A percentile compares a stretch with the other conserved stretches of the same genome.
Conservation (phyloP, 2,797 vertebrate genomes). For the Sternotherus odoratus region DNA sequence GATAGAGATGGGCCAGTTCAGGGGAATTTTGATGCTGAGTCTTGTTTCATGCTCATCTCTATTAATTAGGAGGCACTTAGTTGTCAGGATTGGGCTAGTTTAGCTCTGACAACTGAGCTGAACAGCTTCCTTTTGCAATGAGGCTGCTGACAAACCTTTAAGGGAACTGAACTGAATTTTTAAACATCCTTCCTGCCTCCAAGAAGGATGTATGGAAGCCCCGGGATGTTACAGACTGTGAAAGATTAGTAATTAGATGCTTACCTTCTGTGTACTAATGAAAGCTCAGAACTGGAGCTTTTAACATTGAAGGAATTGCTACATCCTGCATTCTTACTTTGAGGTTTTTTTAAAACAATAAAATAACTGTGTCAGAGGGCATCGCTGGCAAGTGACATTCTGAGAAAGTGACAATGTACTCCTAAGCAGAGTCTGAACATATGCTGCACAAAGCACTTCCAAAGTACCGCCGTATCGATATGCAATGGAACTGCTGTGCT, state of each 20-base stretch:
- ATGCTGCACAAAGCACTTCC: neutral
- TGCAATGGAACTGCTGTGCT: rapidly evolving
- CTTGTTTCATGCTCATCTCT: neutral
- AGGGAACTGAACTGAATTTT: constrained; percentile 71
- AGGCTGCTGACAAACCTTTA: constrained; percentile 70
- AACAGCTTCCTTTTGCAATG: constrained; percentile 43
- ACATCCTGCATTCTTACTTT: constrained; percentile 51
- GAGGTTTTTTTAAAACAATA: constrained; percentile 45
- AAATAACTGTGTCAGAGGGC: constrained; percentile 54
- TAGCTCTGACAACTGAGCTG: constrained; percentile 40
- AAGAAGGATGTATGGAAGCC: constrained; percentile 71
- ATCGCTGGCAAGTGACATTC: neutral
- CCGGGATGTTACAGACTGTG: constrained; percentile 68
- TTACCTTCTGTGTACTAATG: constrained; percentile 73
- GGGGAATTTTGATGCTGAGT: constrained; percentile 30
- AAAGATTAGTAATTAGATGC: constrained; percentile 72
- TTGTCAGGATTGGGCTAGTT: constrained; percentile 16
- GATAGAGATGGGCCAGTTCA: constrained; percentile 24
- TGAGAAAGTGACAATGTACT: constrained; percentile 2
- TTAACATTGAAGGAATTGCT: constrained; percentile 41
- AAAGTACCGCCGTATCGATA: rapidly evolving
- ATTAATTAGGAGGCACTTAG: constrained; percentile 43
- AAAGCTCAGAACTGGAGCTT: constrained; percentile 66
- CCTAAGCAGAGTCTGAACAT: neutral
- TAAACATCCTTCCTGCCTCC: constrained; percentile 72